Percentiles rank a stretch among this genome's conserved stretches.
phyloP scores from a whole-genome alignment of 2,797 vertebrate genomes.

The Vipera latastei region DNA sequence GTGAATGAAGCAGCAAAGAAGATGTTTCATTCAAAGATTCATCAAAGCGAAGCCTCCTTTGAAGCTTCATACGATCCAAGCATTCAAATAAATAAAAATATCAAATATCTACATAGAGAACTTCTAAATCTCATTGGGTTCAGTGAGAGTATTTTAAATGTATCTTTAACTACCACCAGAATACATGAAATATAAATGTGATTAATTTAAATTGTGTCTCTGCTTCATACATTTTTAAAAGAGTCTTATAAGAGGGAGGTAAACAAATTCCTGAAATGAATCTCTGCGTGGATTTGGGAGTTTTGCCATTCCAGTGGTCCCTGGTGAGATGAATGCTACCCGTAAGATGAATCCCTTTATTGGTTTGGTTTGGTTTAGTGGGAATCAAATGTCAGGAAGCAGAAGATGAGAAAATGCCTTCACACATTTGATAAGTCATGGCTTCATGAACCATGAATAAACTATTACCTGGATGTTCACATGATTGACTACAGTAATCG shows the following conservation, averaged over 20 bases:
- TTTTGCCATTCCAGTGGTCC: neutral
- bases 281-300: neutral
- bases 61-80: neutral
- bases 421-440: neutral
- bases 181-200: neutral
- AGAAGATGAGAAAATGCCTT: neutral
- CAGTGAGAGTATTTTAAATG: neutral
- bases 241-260: neutral
- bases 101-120: neutral
- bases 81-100: neutral
- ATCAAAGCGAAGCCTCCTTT: neutral
- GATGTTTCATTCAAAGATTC: neutral
- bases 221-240: neutral
- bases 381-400: neutral
- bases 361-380: neutral
- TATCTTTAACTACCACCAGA: neutral
- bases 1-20: neutral
- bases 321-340: neutral
- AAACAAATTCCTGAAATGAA: neutral
- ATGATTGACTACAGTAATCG: neutral
- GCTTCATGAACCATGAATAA: neutral
- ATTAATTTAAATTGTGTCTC: neutral
- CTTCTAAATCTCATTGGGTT: neutral
- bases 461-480: neutral
- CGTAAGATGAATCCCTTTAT: neutral